Evolutionary conservation across 2,888 invertebrate species (phyloP).

Genomic region (Drosophila suboccidentalis): DNA sequence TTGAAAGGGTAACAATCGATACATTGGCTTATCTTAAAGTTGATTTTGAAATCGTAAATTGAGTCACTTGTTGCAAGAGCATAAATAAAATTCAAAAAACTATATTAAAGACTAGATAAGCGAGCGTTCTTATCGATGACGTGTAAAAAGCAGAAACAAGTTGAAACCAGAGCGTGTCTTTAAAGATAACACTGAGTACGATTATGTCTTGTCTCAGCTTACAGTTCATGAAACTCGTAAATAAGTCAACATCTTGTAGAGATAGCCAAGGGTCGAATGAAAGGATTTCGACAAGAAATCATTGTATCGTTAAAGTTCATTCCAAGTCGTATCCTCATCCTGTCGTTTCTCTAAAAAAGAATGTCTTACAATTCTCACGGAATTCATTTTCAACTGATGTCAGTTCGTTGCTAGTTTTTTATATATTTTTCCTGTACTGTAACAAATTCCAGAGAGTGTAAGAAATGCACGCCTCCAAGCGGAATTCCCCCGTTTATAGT

Average conservation of each 20-base stretch:
- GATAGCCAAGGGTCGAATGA: conserved; percentile 35
- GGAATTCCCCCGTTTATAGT: conserved; percentile 56
- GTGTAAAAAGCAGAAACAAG: conserved; percentile 15
- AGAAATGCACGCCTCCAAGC: conserved; percentile 58
- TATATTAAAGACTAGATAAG: conserved; percentile 50
- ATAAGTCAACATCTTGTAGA: conserved; percentile 56
- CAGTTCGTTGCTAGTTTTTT: conserved; percentile 28
- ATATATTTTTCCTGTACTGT: conserved; percentile 34
- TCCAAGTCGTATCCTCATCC: conserved; percentile 48
- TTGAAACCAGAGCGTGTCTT: conserved; percentile 33
- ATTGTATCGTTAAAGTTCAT: conserved; percentile 21
- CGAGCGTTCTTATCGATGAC: conserved; percentile 32
- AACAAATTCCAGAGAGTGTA: conserved; percentile 69
- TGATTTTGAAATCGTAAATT: conserved; percentile 26
- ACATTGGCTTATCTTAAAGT: conserved; percentile 36
- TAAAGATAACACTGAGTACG: conserved; percentile 43
- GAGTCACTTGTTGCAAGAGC: conserved; percentile 44
- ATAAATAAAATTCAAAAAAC: conserved; percentile 56
- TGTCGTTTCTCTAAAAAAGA: conserved; percentile 28
- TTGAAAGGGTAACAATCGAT: conserved; percentile 3
- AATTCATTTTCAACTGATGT: conserved; percentile 39
- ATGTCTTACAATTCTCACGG: conserved; percentile 61
- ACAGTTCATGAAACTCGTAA: conserved; percentile 63
- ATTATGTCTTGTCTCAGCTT: conserved; percentile 50
- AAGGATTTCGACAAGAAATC: conserved; percentile 48